Percentiles rank a stretch among this genome's conserved stretches.
Conservation (phyloP, 1,140 invertebrate species). For the Cotesia chilonis region DNA sequence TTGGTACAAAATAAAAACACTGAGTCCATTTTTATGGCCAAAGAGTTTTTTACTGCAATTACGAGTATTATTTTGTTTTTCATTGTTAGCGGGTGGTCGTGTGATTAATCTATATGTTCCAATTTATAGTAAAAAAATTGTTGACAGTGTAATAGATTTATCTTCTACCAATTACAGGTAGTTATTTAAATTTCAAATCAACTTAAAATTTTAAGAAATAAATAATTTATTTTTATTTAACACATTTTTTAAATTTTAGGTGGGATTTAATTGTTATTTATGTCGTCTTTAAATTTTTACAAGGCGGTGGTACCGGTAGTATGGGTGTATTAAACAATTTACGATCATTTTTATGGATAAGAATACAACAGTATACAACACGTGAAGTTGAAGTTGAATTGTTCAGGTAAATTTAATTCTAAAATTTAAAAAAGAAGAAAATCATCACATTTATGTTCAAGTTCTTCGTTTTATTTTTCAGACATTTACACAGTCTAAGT, state of each 20-base stretch:
- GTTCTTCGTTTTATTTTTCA: constrained; percentile 58
- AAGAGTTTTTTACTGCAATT: constrained; percentile 80
- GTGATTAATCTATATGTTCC: constrained; percentile 94
- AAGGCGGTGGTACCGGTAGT: constrained; percentile 89
- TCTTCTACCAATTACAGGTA: constrained; percentile 53
- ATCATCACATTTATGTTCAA: constrained; percentile 33
- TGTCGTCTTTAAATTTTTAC: constrained; percentile 88
- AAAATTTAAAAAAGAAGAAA: neutral
- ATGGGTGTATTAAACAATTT: constrained; percentile 94
- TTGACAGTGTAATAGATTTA: constrained; percentile 62
- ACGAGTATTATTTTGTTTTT: constrained; percentile 84
- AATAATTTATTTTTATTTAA: constrained; percentile 31
- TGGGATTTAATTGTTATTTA: constrained; percentile 92
- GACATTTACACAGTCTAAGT: constrained; percentile 87
- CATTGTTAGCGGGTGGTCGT: constrained; percentile 80
- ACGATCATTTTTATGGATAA: constrained; percentile 92
- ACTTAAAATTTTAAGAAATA: too few relatives aligned
- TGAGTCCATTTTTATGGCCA: constrained; percentile 95
- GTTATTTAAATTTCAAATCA: neutral
- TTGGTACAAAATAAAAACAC: constrained; percentile 79
- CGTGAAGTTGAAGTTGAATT: constrained; percentile 83
- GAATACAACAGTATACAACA: constrained; percentile 94
- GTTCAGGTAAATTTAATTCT: constrained; percentile 49
- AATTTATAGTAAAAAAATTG: constrained; percentile 90
- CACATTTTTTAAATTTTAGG: constrained; percentile 56